Evolutionary conservation across 2,797 vertebrate species (phyloP).

Genomic region (Simalia tracyae): DNA sequence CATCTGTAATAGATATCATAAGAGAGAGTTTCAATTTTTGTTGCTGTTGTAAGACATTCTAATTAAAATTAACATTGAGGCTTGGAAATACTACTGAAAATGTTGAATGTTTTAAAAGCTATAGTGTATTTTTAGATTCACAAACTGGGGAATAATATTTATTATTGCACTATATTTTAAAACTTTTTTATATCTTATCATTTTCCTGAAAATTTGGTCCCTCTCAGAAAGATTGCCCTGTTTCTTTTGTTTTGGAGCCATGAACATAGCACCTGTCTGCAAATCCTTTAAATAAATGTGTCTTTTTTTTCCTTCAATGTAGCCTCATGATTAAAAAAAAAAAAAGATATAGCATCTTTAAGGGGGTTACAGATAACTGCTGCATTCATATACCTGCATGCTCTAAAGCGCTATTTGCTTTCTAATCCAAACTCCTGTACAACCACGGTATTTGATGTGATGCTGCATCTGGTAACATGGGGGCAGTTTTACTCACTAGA

Average conservation of each 20-base stretch:
- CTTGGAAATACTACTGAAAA: not conserved
- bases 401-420: not conserved
- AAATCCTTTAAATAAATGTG: not conserved
- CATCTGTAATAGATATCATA: not conserved
- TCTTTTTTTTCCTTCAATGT: not conserved
- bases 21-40: not conserved
- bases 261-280: not conserved
- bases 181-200: not conserved
- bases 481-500: not conserved
- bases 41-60: not conserved
- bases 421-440: not conserved
- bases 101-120: not conserved
- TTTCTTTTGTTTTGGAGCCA: not conserved
- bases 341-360: not conserved
- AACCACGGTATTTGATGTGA: not conserved
- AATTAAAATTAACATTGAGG: not conserved
- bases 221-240: not conserved
- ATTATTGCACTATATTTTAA: not conserved
- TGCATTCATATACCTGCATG: not conserved
- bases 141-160: not conserved
- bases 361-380: not conserved
- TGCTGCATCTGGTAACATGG: not conserved
- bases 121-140: not conserved
- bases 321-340: not conserved
- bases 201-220: not conserved